Percentiles rank a stretch among this genome's conserved stretches.
Conservation (phyloP, 2,888 invertebrate species). For the Aethes cnicana region DNA sequence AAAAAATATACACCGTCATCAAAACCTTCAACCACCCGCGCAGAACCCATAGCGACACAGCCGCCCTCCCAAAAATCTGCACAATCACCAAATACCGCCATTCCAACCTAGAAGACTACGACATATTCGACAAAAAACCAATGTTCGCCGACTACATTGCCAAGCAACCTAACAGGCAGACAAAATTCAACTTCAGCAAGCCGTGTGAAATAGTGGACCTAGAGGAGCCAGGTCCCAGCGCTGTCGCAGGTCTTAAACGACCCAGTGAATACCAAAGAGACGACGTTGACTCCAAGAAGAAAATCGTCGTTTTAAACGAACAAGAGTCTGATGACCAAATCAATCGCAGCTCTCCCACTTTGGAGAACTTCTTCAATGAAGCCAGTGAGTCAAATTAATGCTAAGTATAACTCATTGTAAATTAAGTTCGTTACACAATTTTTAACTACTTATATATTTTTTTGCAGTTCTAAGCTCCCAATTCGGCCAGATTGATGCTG, state of each 20-base stretch:
- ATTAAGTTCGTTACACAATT: neutral
- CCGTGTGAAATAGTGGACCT: slow-evolving; percentile 7
- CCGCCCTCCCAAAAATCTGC: neutral
- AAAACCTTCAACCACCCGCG: slow-evolving; percentile 34
- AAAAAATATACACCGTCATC: slow-evolving; percentile 62
- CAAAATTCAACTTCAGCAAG: slow-evolving; percentile 13
- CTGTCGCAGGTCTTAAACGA: slow-evolving; percentile 40
- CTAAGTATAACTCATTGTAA: neutral
- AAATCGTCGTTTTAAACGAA: slow-evolving; percentile 32
- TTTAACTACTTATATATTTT: slow-evolving; percentile 5
- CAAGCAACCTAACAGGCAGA: neutral
- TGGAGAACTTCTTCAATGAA: slow-evolving; percentile 47
- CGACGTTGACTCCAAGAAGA: slow-evolving; percentile 41
- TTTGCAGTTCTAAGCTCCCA: slow-evolving; percentile 46
- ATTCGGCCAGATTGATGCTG: slow-evolving; percentile 43
- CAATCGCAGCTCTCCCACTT: slow-evolving; percentile 30
- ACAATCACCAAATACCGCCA: neutral
- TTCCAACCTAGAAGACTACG: neutral
- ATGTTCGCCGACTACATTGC: slow-evolving; percentile 10
- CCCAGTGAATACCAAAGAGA: slow-evolving; percentile 37
- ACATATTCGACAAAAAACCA: slow-evolving; percentile 5
- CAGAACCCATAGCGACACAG: neutral
- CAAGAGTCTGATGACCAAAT: slow-evolving; percentile 13
- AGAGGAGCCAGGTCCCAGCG: slow-evolving; percentile 8
- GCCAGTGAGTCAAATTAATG: slow-evolving; percentile 41